These are phyloP conservation scores for Ivindomyrus marchei DNA, from an alignment of 2,113 vertebrate genomes.

Conservation along the genomic window DNA sequence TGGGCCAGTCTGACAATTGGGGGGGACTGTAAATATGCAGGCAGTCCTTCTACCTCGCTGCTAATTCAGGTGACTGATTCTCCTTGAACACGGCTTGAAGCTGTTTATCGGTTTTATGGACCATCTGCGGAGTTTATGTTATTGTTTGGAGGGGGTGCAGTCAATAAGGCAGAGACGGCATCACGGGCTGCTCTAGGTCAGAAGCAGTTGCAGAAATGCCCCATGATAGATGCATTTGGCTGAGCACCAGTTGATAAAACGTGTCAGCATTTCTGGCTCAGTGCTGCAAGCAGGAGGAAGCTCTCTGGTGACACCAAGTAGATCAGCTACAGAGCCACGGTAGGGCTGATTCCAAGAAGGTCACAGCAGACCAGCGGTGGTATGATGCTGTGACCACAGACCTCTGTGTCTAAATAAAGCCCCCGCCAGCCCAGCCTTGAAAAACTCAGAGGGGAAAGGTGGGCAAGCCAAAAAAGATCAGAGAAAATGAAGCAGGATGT, in stretches of 20 bases:
- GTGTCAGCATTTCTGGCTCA: neutral
- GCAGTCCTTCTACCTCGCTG: neutral
- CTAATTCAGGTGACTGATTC: neutral
- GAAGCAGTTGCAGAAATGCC: neutral
- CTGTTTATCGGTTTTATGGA: neutral
- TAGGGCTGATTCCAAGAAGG: neutral
- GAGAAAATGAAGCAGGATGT: slow-evolving; percentile 10
- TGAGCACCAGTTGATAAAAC: neutral
- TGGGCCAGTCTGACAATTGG: neutral
- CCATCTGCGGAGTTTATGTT: neutral
- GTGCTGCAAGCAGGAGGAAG: neutral
- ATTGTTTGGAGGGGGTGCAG: neutral
- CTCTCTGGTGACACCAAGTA: neutral
- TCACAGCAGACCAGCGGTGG: neutral
- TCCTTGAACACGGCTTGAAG: neutral
- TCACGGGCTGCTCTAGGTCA: neutral
- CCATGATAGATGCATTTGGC: neutral
- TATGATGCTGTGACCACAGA: neutral
- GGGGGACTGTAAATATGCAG: neutral
- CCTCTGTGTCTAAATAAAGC: neutral
- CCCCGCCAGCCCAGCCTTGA: neutral
- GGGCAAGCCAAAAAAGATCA: neutral
- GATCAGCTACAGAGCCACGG: neutral
- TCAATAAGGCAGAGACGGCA: neutral
- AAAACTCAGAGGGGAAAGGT: neutral